Conservation (phyloP, 2,888 invertebrate genomes). For the Cephus spinipes region DNA sequence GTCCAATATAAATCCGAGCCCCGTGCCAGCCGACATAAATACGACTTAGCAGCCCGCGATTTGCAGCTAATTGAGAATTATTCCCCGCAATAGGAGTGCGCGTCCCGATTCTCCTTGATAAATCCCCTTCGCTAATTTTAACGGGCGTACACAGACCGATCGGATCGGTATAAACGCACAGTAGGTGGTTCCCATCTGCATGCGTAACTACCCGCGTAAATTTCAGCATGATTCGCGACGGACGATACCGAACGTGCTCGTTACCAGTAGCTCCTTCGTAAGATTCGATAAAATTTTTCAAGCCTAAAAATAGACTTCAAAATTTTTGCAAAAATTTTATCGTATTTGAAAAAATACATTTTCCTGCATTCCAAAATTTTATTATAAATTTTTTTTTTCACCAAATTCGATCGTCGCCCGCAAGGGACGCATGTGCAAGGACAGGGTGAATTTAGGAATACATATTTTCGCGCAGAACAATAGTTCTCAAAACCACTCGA, state of each 20-base stretch:
- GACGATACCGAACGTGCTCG: neutral
- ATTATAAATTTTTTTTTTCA: too few species aligned
- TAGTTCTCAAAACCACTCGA: neutral
- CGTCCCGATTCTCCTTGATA: slow-evolving; percentile 23
- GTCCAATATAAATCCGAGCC: slow-evolving; percentile 59
- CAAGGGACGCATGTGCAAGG: neutral
- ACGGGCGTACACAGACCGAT: slow-evolving; percentile 11
- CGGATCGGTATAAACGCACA: neutral
- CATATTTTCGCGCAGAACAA: neutral
- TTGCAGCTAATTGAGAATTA: slow-evolving; percentile 65
- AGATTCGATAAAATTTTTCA: slow-evolving; percentile 9
- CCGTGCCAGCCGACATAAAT: slow-evolving; percentile 58
- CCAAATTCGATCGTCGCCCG: neutral
- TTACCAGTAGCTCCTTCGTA: neutral
- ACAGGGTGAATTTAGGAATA: neutral
- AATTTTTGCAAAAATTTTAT: too few species aligned
- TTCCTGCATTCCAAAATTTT: too few species aligned
- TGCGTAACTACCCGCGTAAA: neutral
- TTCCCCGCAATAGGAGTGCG: slow-evolving; percentile 50
- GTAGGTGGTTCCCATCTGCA: neutral
- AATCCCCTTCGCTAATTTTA: slow-evolving; percentile 27
- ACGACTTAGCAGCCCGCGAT: slow-evolving; percentile 60
- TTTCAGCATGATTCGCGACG: neutral
- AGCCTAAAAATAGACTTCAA: neutral
- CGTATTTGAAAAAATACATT: too few species aligned